These are phyloP conservation scores for Pseudococcus longispinus DNA, from an alignment of 2,888 invertebrate genomes.

Conservation along the genomic window DNA sequence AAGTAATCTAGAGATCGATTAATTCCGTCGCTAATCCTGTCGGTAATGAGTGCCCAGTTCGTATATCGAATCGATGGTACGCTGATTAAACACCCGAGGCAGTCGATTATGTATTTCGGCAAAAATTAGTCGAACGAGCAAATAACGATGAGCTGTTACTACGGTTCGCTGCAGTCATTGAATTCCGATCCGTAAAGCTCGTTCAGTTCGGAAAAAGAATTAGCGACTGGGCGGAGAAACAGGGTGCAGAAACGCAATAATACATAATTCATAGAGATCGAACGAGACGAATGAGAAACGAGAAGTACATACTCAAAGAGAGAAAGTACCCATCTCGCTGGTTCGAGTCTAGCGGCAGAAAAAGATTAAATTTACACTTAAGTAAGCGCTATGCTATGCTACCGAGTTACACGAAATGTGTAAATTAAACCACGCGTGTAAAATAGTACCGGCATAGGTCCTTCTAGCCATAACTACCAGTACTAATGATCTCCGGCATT, in stretches of 20 bases:
- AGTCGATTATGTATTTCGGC: neutral
- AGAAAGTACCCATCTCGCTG: neutral
- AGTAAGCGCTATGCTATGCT: neutral
- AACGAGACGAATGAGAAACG: neutral
- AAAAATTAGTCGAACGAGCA: neutral
- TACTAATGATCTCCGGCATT: no score
- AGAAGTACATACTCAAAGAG: no score
- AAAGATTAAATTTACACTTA: neutral
- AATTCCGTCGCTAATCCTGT: no score
- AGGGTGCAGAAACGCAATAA: neutral
- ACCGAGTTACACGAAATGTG: neutral
- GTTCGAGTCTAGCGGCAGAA: neutral
- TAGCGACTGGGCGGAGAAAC: neutral
- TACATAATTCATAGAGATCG: neutral
- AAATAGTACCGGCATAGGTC: neutral
- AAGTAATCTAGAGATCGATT: no score
- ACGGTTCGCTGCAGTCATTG: neutral
- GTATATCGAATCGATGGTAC: no score
- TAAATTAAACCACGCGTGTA: neutral
- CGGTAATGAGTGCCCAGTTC: no score
- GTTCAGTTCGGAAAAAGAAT: neutral
- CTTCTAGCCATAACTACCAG: no score
- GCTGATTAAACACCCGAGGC: neutral
- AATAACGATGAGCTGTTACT: neutral
- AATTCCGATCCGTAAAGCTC: neutral